phyloP scores from a whole-genome alignment of 2,888 invertebrate genomes.

The Acholoe squamosa region DNA sequence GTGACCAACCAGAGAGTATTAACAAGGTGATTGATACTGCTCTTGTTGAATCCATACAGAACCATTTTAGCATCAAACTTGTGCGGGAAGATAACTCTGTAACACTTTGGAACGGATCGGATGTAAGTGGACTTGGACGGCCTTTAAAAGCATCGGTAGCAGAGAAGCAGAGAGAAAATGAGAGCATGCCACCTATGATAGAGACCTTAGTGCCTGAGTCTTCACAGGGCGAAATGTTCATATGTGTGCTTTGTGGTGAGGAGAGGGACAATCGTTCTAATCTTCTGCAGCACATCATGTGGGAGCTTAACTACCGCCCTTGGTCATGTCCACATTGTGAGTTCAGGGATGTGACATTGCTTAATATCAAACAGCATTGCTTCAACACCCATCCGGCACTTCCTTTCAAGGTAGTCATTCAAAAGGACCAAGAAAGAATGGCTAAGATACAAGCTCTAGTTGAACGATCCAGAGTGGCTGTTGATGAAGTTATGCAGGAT shows the following conservation, averaged over 20 bases:
- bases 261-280: background rate
- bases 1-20: no score
- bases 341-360: background rate
- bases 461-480: constrained; percentile 16
- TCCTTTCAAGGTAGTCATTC: background rate
- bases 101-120: no score
- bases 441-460: constrained; percentile 36
- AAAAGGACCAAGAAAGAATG: constrained; percentile 17
- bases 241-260: background rate
- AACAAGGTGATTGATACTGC: no score
- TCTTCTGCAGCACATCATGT: background rate
- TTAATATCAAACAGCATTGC: background rate
- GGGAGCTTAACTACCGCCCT: background rate
- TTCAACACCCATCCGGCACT: background rate
- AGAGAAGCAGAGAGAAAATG: no score
- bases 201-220: no score
- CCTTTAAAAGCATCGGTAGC: no score
- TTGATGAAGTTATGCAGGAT: no score
- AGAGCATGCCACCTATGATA: no score
- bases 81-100: no score
- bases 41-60: no score
- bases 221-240: background rate
- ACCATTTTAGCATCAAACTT: no score
- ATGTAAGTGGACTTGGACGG: no score
- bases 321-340: constrained; percentile 16